These are phyloP conservation scores for Papilio aristodemus DNA, from an alignment of 1,140 invertebrate species.

Conservation along the genomic window DNA sequence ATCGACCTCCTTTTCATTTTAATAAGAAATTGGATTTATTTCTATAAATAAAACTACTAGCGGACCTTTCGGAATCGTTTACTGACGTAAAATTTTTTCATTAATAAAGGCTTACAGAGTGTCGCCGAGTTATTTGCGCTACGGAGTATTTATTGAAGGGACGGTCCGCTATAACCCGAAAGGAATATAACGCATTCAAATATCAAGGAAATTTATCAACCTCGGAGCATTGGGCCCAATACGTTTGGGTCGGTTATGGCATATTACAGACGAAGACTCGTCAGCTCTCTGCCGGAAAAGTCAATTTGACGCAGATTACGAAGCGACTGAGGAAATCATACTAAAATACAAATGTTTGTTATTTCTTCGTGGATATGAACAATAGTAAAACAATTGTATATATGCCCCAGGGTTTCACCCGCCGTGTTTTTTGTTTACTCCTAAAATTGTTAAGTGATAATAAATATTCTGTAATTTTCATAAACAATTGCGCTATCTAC, in stretches of 20 bases:
- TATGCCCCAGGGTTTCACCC: too few species aligned
- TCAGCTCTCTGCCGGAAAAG: conserved; percentile 63
- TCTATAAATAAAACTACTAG: conserved; percentile 36
- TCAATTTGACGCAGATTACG: conserved; percentile 73
- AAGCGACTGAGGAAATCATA: conserved; percentile 61
- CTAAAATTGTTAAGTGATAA: too few species aligned
- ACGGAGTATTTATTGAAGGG: conserved; percentile 63
- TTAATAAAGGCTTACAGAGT: conserved; percentile 55
- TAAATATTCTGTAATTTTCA: too few species aligned
- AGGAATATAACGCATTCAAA: conserved; percentile 76
- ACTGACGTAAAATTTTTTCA: conserved; percentile 47
- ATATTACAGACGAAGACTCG: conserved; percentile 69
- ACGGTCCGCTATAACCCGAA: conserved; percentile 58
- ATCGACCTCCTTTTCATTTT: conserved; percentile 46
- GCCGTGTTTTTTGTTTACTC: too few species aligned
- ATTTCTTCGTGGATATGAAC: conserved; percentile 56
- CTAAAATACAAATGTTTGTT: conserved; percentile 63
- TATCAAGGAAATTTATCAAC: conserved; percentile 77
- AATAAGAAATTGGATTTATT: conserved; percentile 50
- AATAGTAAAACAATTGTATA: conserved; percentile 39
- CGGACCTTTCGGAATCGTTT: conserved; percentile 34
- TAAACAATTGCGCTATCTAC: too few species aligned
- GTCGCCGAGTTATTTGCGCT: conserved; percentile 50
- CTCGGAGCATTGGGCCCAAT: conserved; percentile 68
- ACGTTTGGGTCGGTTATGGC: conserved; percentile 75